Evolutionary conservation across 2,113 vertebrate genomes (phyloP).

Genomic region (Sinocyclocheilus grahami): DNA sequence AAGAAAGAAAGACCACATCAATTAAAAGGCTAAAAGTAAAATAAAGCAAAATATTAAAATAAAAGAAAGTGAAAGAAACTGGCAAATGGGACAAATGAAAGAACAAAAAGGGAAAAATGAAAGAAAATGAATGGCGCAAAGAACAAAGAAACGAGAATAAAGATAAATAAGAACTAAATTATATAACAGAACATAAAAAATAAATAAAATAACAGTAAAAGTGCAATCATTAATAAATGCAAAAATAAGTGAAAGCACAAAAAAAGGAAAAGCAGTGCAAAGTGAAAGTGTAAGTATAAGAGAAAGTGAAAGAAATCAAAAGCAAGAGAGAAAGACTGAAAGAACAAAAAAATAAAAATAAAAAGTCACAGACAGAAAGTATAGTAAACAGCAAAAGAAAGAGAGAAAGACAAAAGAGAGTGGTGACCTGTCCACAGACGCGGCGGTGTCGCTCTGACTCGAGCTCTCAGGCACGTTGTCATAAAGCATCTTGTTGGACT

Average conservation of each 20-base stretch:
- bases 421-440: conserved; percentile 70
- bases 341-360: background rate
- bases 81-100: too few relatives aligned
- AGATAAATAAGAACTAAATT: background rate
- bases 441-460: conserved; percentile 63
- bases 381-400: background rate
- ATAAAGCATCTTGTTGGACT: conserved; percentile 94
- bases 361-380: background rate
- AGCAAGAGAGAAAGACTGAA: background rate
- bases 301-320: background rate
- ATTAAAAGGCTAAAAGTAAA: too few relatives aligned
- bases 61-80: too few relatives aligned
- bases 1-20: too few relatives aligned
- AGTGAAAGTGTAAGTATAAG: background rate
- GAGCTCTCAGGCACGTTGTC: conserved; percentile 86
- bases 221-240: background rate
- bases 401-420: background rate
- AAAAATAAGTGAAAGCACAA: background rate
- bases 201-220: background rate
- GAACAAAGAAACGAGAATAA: background rate
- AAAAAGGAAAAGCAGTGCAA: background rate
- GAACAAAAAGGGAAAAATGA: background rate
- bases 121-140: background rate
- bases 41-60: too few relatives aligned
- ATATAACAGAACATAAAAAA: background rate